A percentile compares a stretch with the other conserved stretches of the same genome.
These are phyloP conservation scores for Podabrus alpinus DNA, from an alignment of 2,888 invertebrate species.

Conservation along the genomic window DNA sequence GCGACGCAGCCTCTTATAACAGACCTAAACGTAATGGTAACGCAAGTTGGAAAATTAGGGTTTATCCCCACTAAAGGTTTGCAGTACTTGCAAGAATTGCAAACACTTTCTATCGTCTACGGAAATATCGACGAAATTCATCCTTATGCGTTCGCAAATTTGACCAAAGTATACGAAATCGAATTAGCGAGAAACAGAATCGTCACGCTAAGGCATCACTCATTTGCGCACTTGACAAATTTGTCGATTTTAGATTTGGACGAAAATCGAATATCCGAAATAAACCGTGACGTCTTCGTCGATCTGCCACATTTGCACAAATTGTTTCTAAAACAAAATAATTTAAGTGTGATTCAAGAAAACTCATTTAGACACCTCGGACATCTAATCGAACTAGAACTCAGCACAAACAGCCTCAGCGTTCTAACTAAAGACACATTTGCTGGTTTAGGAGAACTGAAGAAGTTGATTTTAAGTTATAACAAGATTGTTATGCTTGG, in stretches of 20 bases:
- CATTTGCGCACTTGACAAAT: slow-evolving; percentile 74
- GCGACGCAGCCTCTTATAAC: slow-evolving; percentile 71
- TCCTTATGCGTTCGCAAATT: slow-evolving; percentile 74
- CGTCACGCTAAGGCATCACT: slow-evolving; percentile 66
- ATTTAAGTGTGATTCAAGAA: slow-evolving; percentile 81
- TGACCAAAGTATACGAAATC: slow-evolving; percentile 69
- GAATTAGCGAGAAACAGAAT: slow-evolving; percentile 73
- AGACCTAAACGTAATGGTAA: slow-evolving; percentile 73
- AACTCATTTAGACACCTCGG: slow-evolving; percentile 77
- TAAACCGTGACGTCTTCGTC: slow-evolving; percentile 73
- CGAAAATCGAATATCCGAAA: slow-evolving; percentile 76
- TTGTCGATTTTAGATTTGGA: slow-evolving; percentile 72
- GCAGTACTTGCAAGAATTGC: slow-evolving; percentile 67
- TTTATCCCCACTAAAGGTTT: slow-evolving; percentile 75
- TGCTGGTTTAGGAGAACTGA: slow-evolving; percentile 73
- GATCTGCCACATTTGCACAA: slow-evolving; percentile 73
- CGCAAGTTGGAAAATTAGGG: slow-evolving; percentile 69
- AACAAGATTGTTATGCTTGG: slow-evolving; percentile 79
- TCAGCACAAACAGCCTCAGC: slow-evolving; percentile 77
- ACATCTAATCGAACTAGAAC: slow-evolving; percentile 77
- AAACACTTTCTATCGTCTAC: slow-evolving; percentile 71
- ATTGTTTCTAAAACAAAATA: slow-evolving; percentile 83
- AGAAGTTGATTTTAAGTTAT: slow-evolving; percentile 72
- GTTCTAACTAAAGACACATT: slow-evolving; percentile 78
- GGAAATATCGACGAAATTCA: slow-evolving; percentile 72